Evolutionary conservation across 2,113 vertebrate genomes (phyloP).

Genomic region (Syngnathus typhle): DNA sequence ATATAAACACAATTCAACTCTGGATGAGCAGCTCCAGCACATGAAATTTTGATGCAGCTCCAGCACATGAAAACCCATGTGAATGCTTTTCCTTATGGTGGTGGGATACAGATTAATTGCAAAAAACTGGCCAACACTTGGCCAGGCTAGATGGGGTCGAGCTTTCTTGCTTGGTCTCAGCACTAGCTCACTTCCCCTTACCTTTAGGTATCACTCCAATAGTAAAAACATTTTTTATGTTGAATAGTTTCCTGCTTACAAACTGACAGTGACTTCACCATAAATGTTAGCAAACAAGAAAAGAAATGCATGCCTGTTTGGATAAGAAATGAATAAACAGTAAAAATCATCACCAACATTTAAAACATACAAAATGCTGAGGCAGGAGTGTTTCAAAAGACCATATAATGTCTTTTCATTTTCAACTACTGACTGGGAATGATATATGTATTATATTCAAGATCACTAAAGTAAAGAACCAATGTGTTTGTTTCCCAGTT

Average conservation of each 20-base stretch:
- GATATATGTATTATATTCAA: not conserved
- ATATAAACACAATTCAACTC: not conserved
- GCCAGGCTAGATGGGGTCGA: too few species aligned
- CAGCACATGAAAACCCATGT: not conserved
- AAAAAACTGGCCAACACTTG: too few species aligned
- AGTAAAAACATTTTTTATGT: not conserved
- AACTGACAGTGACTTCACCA: too few species aligned
- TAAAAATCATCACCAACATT: not conserved
- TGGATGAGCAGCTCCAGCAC: not conserved
- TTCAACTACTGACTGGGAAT: not conserved
- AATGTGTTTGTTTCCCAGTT: constrained; percentile 39
- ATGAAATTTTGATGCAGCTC: not conserved
- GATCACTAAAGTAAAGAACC: not conserved
- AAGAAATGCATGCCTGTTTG: too few species aligned
- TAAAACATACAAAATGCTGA: not conserved
- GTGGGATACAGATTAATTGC: too few species aligned
- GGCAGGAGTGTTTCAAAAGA: not conserved
- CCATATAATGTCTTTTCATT: not conserved
- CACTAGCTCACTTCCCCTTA: too few species aligned
- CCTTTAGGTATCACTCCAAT: not conserved
- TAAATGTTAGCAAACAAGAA: too few species aligned
- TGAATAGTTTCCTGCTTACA: too few species aligned
- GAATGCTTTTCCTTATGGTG: too few species aligned
- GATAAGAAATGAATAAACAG: too few species aligned
- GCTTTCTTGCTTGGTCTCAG: not conserved